Base-by-base conservation (phyloP, 92 coral and sea anemone genomes). In the Heliopora coerulea region DNA sequence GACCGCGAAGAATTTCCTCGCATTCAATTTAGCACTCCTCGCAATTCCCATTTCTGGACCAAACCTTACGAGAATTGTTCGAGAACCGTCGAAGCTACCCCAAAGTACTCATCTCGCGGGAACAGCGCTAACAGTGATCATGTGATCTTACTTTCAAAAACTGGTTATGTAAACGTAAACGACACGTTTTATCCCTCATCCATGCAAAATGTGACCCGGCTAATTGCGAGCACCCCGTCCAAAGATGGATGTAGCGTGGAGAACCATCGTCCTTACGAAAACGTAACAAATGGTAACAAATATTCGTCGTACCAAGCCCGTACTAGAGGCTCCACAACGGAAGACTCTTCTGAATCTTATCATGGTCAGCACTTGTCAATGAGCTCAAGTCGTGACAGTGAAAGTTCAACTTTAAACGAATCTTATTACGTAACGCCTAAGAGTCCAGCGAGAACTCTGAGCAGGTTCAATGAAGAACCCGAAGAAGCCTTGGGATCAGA, bases 341-440 rank as follows among this genome's bases (percentile, higher is more conserved):
- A 23, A 14, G 61, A 56, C 33, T 56, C 77, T 19, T 39, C 75
- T 5, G 54, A 46, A 11, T 30, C 18, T 44, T 50, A 18, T 24
- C n/a, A 68, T 41, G 63, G 56, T 54, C 57, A 50, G 3, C 63
- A 23, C 28, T 49, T 21, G 44, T 30, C 57, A 17, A 70, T 54
- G 13, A 20, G 59, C 32, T 26, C 33, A 19, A 10, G 62, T 26
- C 49, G 37, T 33, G 20, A 34, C 7, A 68, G 50, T 6, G 44
- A 27, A 24, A 14, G 44, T 19, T 42, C 41, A 13, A 29, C 25
- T 68, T 25, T 1, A 0, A 35, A 29, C 18, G 61, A 1, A 15
- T 17, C 62, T 31, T 49, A 70, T 70, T 70, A 52, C n/a, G 62
- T 48, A 8, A 20, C 20, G 13, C 77, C 77, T 1, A 70, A 70